Base-by-base conservation (phyloP, 2,797 vertebrate genomes). In the Gobionotothen gibberifrons region DNA sequence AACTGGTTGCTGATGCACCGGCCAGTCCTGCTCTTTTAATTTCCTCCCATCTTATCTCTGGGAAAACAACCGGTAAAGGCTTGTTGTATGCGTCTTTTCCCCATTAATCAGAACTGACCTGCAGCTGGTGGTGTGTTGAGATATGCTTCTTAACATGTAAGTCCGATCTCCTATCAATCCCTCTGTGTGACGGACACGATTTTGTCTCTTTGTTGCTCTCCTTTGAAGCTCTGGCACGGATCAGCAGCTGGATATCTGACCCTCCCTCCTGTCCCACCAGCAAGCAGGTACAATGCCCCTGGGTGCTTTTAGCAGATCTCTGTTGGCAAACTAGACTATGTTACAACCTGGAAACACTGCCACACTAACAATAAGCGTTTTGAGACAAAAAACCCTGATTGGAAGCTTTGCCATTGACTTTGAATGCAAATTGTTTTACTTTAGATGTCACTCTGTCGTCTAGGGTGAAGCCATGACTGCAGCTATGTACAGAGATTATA, bases 181-280 rank as follows among this genome's bases (percentile, higher is more conserved):
- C 49, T 76, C 51, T 19, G 21, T 46, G 66, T 43, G 60, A 75
- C 55, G 7, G 66, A 46, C 0, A 3, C 47, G 55, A 79, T 42
- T 71, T 49, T 75, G 56, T 17, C 26, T 70, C 57, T 56, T 59
- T 61, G 51, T 60, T 40, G 63, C 60, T 64, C 39, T 21, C 49
- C 63, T 84, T 58, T 71, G 39, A 70, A 69, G 59, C 59, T 68
- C 70, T 82, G 76, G 80, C 76, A 84, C 39, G 0, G 54, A 56
- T 82, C 64, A 63, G 72, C 85, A 48, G 76, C 52, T 22, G 66
- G 88, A 89, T 86, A 90, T 76, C 55, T 72, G 78, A 90, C 74
- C 81, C 86, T 70, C 63, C 69, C 74, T 75, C 39, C 70, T 69
- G 71, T 72, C 46, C 65, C 68, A 61, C 40, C 44, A 66, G 76